Conservation (phyloP, 2,797 vertebrate species). For the Gallinago stenura region DNA sequence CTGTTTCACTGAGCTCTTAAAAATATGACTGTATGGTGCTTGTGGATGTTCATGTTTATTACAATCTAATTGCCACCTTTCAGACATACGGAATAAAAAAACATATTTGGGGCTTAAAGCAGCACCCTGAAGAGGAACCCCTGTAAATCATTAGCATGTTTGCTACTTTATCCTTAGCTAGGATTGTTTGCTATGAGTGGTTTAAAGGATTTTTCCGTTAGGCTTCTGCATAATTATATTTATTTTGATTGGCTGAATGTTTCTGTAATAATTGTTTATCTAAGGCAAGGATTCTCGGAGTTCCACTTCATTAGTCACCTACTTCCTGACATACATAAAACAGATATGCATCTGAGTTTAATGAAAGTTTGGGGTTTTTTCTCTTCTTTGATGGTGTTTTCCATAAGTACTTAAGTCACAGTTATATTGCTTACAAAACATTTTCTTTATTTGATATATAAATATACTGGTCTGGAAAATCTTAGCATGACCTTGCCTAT, state of each 20-base stretch:
- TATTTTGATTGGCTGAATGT: slow-evolving; percentile 19
- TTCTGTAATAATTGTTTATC: slow-evolving; percentile 27
- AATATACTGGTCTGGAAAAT: slow-evolving; percentile 31
- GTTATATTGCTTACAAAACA: neutral
- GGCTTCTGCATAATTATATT: neutral
- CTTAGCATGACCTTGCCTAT: neutral
- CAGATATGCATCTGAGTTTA: slow-evolving; percentile 4
- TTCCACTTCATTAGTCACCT: slow-evolving; percentile 60
- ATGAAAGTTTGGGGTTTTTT: slow-evolving; percentile 32
- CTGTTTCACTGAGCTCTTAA: too few species aligned
- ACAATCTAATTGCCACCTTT: neutral
- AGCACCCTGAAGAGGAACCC: neutral
- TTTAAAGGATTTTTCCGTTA: slow-evolving; percentile 12
- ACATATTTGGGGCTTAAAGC: neutral
- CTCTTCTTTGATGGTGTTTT: slow-evolving; percentile 50
- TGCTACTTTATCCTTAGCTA: neutral
- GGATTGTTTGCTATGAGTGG: neutral
- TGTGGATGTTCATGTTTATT: neutral
- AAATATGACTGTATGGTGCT: neutral
- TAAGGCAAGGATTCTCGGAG: slow-evolving; percentile 31
- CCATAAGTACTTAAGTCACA: slow-evolving; percentile 27
- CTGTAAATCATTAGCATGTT: neutral
- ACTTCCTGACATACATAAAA: slow-evolving; percentile 54
- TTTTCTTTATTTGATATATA: neutral
- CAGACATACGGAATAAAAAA: neutral